phyloP scores from a whole-genome alignment of 2,888 invertebrate genomes.

The Macrosiphum euphorbiae region DNA sequence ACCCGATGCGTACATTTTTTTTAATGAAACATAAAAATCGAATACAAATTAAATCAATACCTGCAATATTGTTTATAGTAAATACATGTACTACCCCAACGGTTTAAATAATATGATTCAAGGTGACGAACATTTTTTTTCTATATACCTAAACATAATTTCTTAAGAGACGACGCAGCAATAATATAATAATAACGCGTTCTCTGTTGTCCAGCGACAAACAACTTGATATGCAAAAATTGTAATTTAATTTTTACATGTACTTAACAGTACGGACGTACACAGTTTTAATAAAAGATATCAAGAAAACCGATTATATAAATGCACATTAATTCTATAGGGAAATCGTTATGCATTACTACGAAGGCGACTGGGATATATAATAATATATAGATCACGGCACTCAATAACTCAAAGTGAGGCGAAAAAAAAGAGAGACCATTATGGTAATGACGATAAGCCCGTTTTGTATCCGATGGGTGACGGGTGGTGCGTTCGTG shows the following conservation, averaged over 20 bases:
- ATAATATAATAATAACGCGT: neutral
- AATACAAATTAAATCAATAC: neutral
- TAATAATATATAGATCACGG: conserved; percentile 31
- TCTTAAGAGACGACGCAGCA: neutral
- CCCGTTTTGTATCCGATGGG: neutral
- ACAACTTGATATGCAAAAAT: neutral
- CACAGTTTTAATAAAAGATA: neutral
- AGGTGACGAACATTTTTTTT: neutral
- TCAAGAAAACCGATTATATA: conserved; percentile 1
- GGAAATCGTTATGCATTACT: conserved; percentile 1
- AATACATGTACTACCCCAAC: neutral
- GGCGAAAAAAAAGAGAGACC: neutral
- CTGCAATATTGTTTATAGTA: neutral
- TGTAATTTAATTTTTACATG: neutral
- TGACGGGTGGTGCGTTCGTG: neutral
- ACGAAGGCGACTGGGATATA: neutral
- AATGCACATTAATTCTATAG: neutral
- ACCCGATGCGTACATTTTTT: neutral
- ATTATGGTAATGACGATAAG: conserved; percentile 28
- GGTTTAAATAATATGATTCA: neutral
- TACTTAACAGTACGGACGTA: neutral
- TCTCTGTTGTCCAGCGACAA: neutral
- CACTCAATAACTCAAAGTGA: neutral
- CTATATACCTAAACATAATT: neutral
- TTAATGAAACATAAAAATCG: neutral